These are phyloP conservation scores for Orthonyx spaldingii DNA, from an alignment of 2,113 vertebrate species.

Conservation along the genomic window DNA sequence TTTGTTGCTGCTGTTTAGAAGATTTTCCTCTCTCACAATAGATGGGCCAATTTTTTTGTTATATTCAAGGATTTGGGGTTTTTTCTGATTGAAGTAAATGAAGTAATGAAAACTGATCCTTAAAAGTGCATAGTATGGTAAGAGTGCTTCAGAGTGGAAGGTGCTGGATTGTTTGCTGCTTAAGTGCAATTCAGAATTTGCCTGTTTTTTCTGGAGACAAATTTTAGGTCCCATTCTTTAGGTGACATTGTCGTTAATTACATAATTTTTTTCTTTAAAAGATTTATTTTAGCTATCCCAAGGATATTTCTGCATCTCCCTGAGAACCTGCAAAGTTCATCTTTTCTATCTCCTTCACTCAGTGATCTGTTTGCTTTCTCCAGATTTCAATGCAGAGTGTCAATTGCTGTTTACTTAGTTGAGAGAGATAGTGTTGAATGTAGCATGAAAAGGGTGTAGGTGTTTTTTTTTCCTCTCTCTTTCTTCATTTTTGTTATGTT, in stretches of 20 bases:
- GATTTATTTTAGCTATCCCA: neutral
- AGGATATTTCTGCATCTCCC: neutral
- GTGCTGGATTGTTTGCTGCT: neutral
- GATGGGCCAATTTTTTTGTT: neutral
- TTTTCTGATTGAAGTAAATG: neutral
- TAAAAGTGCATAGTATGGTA: neutral
- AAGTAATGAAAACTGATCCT: neutral
- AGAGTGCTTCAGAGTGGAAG: neutral
- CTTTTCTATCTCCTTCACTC: neutral
- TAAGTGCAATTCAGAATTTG: neutral
- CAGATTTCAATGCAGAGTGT: neutral
- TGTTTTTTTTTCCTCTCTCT: neutral
- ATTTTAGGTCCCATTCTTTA: neutral
- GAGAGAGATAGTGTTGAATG: neutral
- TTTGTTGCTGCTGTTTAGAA: neutral
- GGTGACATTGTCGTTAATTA: neutral
- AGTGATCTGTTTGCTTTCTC: neutral
- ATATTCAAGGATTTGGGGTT: fast-evolving
- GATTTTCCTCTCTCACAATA: neutral
- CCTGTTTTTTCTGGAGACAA: neutral
- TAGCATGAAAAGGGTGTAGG: neutral
- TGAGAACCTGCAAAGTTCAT: neutral
- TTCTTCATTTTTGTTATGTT: neutral
- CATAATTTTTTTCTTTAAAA: neutral
- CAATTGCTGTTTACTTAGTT: neutral